Percentiles rank a stretch among this genome's conserved stretches.
Conservation (phyloP, 2,113 vertebrate species). For the Antechinus stuartii region DNA sequence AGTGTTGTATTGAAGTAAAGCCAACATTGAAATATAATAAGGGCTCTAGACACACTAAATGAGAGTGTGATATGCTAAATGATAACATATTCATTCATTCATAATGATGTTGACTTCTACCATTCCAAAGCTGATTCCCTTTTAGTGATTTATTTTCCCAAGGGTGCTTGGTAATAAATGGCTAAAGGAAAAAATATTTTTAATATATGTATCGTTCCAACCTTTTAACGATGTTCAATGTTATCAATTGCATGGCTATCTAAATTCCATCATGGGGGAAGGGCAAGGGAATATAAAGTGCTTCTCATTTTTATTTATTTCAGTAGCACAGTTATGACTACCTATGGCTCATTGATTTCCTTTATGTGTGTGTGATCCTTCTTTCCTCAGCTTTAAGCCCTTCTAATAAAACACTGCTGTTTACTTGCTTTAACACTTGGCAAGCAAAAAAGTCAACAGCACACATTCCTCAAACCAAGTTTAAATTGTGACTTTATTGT, state of each 20-base stretch:
- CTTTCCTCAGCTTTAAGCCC: background rate
- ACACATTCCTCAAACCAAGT: background rate
- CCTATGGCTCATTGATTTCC: constrained; percentile 3
- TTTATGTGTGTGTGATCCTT: background rate
- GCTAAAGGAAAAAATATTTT: background rate
- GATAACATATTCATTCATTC: constrained; percentile 1
- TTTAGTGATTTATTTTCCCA: background rate
- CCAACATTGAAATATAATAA: background rate
- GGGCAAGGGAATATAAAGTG: background rate
- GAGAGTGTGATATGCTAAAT: constrained; percentile 1
- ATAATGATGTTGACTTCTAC: background rate
- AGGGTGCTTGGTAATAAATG: background rate
- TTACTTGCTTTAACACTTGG: background rate
- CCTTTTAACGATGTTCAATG: background rate
- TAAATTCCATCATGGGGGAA: background rate
- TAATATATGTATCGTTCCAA: background rate
- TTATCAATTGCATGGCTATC: background rate
- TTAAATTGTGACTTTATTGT: background rate
- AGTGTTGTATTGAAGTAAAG: background rate
- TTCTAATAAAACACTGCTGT: background rate
- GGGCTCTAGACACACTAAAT: background rate
- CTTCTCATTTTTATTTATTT: background rate
- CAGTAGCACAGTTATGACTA: background rate
- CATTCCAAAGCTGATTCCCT: constrained; percentile 1
- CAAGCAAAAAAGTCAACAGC: background rate